Conservation (phyloP, 2,113 vertebrate genomes). For the Entomyzon cyanotis region DNA sequence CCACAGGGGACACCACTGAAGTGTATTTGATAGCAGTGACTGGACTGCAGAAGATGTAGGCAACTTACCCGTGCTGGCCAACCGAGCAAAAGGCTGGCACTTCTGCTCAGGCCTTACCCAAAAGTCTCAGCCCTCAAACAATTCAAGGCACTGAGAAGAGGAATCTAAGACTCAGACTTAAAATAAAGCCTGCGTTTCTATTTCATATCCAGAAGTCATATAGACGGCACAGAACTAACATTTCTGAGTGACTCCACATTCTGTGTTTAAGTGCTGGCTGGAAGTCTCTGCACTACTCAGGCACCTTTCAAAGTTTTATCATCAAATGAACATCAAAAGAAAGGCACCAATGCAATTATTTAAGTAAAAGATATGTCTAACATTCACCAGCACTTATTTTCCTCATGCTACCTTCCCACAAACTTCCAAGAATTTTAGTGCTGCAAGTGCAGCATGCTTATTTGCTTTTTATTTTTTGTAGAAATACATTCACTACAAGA, state of each 20-base stretch:
- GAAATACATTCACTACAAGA: background rate
- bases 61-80: background rate
- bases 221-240: background rate
- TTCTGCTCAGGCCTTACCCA: background rate
- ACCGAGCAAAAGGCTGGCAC: accelerated
- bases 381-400: background rate
- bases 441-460: background rate
- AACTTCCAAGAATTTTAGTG: background rate
- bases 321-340: background rate
- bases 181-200: background rate
- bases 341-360: background rate
- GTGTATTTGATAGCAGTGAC: background rate
- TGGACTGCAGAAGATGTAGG: background rate
- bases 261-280: background rate
- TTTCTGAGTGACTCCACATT: background rate
- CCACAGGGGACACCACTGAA: background rate
- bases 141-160: background rate
- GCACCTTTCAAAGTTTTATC: background rate
- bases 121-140: background rate
- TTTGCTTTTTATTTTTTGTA: background rate
- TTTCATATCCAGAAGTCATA: background rate
- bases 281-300: background rate
- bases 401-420: background rate
- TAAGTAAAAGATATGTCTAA: background rate
- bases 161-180: background rate